phyloP scores from a whole-genome alignment of 2,113 vertebrate species.

The Erythrocercus mccallii region DNA sequence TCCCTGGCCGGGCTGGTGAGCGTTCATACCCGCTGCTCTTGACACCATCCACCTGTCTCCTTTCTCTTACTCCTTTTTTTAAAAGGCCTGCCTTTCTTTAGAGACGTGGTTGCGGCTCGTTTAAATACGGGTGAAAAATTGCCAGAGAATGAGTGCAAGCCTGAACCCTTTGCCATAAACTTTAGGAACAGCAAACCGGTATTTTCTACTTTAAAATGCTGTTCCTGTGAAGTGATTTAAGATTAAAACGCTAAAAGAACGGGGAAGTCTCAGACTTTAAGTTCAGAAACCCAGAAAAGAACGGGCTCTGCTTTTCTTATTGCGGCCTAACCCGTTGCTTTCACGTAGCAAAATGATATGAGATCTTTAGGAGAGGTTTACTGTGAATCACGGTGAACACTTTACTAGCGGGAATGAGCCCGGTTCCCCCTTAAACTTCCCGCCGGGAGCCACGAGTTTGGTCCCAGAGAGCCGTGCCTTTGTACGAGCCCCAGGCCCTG shows the following conservation, averaged over 20 bases:
- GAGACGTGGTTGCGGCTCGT: not conserved
- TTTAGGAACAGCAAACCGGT: not conserved
- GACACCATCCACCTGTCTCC: not conserved
- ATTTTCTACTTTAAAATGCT: not conserved
- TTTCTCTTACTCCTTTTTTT: not conserved
- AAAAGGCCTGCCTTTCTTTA: not conserved
- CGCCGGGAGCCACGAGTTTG: not conserved
- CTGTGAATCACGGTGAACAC: not conserved
- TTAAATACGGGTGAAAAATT: not conserved
- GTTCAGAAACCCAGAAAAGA: not conserved
- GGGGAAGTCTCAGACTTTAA: not conserved
- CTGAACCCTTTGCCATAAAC: not conserved
- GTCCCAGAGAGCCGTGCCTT: not conserved
- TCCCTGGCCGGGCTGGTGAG: not conserved
- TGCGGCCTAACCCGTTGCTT: not conserved
- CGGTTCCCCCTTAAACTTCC: not conserved
- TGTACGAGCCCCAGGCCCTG: not conserved
- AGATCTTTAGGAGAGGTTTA: not conserved
- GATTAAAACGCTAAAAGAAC: not conserved
- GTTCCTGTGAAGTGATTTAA: not conserved
- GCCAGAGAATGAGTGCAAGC: not conserved
- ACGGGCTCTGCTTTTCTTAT: not conserved
- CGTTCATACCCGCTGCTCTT: not conserved
- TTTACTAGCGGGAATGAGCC: not conserved
- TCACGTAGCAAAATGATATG: not conserved